Evolutionary conservation across 2,113 vertebrate genomes (phyloP).

Genomic region (Bubo blakistoni): DNA sequence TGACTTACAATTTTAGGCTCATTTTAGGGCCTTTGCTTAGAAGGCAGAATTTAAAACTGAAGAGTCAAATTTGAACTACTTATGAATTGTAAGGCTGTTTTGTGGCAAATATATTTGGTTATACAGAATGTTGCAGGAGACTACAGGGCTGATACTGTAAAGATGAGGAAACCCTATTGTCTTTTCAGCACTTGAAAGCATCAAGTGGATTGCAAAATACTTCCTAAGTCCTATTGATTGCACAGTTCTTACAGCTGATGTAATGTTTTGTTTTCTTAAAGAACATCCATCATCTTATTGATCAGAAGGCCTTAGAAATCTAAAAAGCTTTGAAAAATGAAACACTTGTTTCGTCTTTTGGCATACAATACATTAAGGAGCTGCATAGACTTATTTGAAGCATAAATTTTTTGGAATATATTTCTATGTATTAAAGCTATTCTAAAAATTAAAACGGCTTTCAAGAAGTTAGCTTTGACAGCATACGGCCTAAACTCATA

Average conservation of each 20-base stretch:
- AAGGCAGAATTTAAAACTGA: not conserved
- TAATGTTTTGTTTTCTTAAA: not conserved
- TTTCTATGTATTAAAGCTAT: not conserved
- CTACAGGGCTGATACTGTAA: not conserved
- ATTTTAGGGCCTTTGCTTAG: not conserved
- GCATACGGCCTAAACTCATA: not conserved
- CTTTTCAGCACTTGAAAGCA: not conserved
- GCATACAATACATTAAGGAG: not conserved
- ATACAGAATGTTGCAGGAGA: not conserved
- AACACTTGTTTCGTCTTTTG: not conserved
- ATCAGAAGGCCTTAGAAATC: not conserved
- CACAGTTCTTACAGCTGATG: not conserved
- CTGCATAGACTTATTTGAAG: not conserved
- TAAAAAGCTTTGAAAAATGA: not conserved
- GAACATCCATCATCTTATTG: not conserved
- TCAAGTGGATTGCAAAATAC: constrained; percentile 25
- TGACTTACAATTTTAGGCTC: not conserved
- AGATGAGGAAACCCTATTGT: not conserved
- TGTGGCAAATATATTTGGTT: not conserved
- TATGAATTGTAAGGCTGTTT: not conserved
- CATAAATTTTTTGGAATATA: not conserved
- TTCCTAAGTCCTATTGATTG: not conserved
- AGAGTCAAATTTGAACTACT: not conserved
- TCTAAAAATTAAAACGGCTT: not conserved
- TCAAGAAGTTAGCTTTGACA: not conserved